Evolutionary conservation across 2,113 vertebrate genomes (phyloP), one percentile per base, ranked within the genome.

Genomic region (Ptilorrhoa leucosticta): DNA sequence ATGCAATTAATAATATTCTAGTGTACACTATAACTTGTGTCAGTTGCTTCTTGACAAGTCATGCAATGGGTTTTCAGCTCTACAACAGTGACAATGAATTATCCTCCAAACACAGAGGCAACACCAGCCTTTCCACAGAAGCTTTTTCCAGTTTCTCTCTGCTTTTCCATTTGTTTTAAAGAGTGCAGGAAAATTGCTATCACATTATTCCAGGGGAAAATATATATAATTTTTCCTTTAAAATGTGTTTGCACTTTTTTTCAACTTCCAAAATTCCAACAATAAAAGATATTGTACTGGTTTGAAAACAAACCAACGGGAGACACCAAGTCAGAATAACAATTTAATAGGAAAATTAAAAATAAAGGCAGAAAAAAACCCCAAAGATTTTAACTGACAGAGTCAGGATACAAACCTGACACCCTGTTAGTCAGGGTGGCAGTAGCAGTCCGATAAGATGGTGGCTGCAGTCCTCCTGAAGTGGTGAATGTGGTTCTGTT

Each of bases 121-220:
- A 60, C 31, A 89, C 37, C 57, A 91, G 40, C 71, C 54, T 80
- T 93, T 94, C 86, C 37, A 50, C 4, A 2, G 40, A 83, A 92
- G 26, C 28, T 92, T 89, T 93, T 94, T 83, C 72, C 72, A 81
- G 44, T 70, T 86, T 70, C 56, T 82, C 31, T 84, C 78, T 90
- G 44, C 51, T 94, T 95, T 97, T 96, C 80, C 92, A 71, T 31
- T 69, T 87, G 54, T 90, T 96, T 89, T 61, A 72, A 71, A 79
- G 51, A 94, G 61, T 28, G 24, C 44, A 78, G 95, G 92, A 83
- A 97, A 90, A 26, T 86, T 86, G 51, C 37, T 73, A 90, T 75
- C 69, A 56, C 40, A 35, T 83, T 78, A 87, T 89, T 90, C 85
- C 83, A 84, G 48, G 84, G 76, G 56, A 92, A 96, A 94, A 83